Evolutionary conservation across 2,797 vertebrate species (phyloP).

Genomic region (Lagocephalus sceleratus): DNA sequence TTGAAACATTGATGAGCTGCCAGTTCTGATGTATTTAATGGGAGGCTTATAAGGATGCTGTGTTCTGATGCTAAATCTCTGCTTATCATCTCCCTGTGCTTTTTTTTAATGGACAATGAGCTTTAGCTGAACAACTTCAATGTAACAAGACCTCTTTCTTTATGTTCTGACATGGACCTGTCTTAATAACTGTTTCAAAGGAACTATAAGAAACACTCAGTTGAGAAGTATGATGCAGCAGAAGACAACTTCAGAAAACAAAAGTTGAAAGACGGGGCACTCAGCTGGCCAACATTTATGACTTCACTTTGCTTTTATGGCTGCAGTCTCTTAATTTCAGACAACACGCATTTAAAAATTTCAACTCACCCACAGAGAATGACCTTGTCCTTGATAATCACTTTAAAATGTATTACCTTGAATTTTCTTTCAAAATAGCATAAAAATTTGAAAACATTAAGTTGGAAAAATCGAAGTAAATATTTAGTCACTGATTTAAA

Average conservation of each 20-base stretch:
- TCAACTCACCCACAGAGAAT: too few relatives aligned
- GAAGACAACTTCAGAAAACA: conserved; percentile 23
- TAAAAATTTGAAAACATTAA: too few relatives aligned
- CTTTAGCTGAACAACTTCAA: conserved; percentile 21
- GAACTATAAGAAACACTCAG: conserved; percentile 46
- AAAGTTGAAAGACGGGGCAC: background rate
- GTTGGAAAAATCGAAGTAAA: too few relatives aligned
- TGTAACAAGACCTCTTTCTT: conserved; percentile 6
- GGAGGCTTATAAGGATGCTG: conserved; percentile 21
- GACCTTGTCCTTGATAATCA: too few relatives aligned
- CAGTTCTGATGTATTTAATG: conserved; percentile 27
- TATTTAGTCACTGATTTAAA: too few relatives aligned
- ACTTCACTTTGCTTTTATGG: too few relatives aligned
- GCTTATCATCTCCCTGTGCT: conserved; percentile 1
- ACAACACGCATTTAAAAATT: too few relatives aligned
- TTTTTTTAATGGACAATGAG: conserved; percentile 31
- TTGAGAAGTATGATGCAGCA: conserved; percentile 36
- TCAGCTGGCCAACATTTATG: too few relatives aligned
- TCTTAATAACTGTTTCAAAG: conserved; percentile 31
- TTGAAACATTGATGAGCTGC: conserved; percentile 41
- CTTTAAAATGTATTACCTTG: too few relatives aligned
- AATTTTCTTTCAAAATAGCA: too few relatives aligned
- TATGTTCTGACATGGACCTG: conserved; percentile 18
- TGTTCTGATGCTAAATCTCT: conserved; percentile 44
- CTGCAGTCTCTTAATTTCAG: conserved; percentile 3